A percentile compares a stretch with the other conserved stretches of the same genome.
Conservation (phyloP, 2,888 invertebrate species). For the Gasteruption jaculator region DNA sequence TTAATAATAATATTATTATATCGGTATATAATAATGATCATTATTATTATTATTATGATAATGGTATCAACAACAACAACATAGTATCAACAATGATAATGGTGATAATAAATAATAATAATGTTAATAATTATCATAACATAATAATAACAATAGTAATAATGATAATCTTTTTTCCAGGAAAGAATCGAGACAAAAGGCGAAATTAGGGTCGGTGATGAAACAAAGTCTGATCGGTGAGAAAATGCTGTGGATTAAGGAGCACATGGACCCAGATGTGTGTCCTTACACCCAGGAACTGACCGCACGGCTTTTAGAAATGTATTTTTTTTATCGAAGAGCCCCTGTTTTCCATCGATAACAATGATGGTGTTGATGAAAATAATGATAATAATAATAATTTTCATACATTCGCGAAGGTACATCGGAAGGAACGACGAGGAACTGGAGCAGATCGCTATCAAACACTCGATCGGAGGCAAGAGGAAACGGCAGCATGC, state of each 20-base stretch:
- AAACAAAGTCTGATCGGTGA: constrained; percentile 73
- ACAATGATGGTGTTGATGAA: too few species aligned
- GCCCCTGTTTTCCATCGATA: too few species aligned
- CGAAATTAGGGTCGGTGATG: constrained; percentile 63
- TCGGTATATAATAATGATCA: too few species aligned
- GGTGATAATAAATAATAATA: too few species aligned
- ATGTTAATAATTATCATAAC: too few species aligned
- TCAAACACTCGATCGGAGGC: constrained; percentile 74
- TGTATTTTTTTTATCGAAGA: constrained; percentile 40
- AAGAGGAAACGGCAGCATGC: constrained; percentile 75
- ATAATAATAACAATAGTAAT: neutral
- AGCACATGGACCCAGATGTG: constrained; percentile 58
- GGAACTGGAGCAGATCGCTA: constrained; percentile 71
- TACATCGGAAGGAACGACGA: constrained; percentile 68
- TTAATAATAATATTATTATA: too few species aligned
- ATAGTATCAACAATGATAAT: too few species aligned
- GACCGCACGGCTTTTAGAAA: constrained; percentile 58
- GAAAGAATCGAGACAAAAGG: constrained; percentile 57
- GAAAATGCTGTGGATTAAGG: constrained; percentile 75
- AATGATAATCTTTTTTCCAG: constrained; percentile 36
- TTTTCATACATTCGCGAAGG: constrained; percentile 32
- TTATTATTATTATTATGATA: too few species aligned
- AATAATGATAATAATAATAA: too few species aligned
- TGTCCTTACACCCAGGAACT: constrained; percentile 60
- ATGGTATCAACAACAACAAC: too few species aligned